These are phyloP conservation scores for Bursaphelenchus okinawaensis DNA, from an alignment of 2,888 invertebrate species.

Conservation along the genomic window DNA sequence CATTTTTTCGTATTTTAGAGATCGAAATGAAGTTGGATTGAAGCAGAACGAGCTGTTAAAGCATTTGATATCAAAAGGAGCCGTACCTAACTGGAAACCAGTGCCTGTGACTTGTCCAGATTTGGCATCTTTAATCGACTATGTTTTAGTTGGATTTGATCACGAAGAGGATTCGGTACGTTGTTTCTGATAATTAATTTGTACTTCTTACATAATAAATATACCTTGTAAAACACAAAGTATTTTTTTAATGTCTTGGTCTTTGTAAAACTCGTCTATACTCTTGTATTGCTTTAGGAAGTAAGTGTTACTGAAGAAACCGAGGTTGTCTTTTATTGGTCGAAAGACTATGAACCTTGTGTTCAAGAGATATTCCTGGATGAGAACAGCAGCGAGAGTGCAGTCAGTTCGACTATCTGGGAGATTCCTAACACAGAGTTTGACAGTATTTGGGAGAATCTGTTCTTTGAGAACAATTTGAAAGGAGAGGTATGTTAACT, in stretches of 20 bases:
- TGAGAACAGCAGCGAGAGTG: slow-evolving; percentile 25
- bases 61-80: slow-evolving; percentile 7
- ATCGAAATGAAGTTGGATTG: neutral
- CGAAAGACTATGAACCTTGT: slow-evolving; percentile 35
- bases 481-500: slow-evolving; percentile 65
- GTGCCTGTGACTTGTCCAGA: slow-evolving; percentile 19
- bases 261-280: neutral
- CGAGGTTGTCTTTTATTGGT: slow-evolving; percentile 31
- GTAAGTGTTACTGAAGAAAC: neutral
- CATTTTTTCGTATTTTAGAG: neutral
- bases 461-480: slow-evolving; percentile 72
- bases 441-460: slow-evolving; percentile 81
- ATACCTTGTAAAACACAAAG: too few species aligned
- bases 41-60: slow-evolving; percentile 20
- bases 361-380: slow-evolving; percentile 30
- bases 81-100: slow-evolving; percentile 17
- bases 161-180: neutral
- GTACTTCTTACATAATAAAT: too few species aligned
- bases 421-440: slow-evolving; percentile 75
- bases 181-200: too few species aligned
- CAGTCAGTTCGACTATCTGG: slow-evolving; percentile 64
- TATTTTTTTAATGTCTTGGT: too few species aligned
- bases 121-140: slow-evolving; percentile 8
- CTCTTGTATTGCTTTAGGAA: neutral
- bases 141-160: slow-evolving; percentile 18